A percentile compares a stretch with the other conserved stretches of the same genome.
phyloP scores from a whole-genome alignment of 2,888 invertebrate species.

The Craniophora ligustri region DNA sequence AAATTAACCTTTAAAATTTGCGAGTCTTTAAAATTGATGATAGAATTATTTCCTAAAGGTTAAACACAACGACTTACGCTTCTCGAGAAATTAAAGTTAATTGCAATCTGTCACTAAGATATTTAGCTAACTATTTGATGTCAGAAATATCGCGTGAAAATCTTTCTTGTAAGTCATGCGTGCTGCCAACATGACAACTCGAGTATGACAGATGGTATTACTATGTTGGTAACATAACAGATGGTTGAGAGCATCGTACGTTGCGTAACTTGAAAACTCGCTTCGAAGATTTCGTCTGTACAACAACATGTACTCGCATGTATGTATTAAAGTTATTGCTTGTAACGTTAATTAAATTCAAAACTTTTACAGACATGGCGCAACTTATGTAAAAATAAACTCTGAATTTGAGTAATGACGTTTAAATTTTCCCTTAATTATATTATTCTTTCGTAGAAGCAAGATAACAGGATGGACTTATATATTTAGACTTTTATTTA shows the following conservation, averaged over 20 bases:
- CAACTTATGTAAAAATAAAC: not conserved
- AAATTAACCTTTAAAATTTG: too few species aligned
- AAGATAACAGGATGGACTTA: too few species aligned
- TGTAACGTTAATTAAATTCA: slow-evolving; percentile 14
- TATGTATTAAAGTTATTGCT: slow-evolving; percentile 7
- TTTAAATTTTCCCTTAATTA: too few species aligned
- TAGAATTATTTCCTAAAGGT: too few species aligned
- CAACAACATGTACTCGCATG: slow-evolving; percentile 1
- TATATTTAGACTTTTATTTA: too few species aligned
- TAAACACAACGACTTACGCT: not conserved
- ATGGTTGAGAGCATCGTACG: slow-evolving; percentile 37
- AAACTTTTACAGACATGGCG: not conserved
- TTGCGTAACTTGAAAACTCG: slow-evolving; percentile 51
- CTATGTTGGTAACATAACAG: slow-evolving; percentile 42
- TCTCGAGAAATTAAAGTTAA: not conserved
- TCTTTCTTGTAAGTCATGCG: slow-evolving; percentile 28
- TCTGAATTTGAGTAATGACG: too few species aligned
- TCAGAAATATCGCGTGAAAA: slow-evolving; percentile 31
- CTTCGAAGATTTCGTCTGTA: slow-evolving; percentile 33
- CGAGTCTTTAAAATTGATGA: too few species aligned
- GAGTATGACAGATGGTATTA: slow-evolving; percentile 45
- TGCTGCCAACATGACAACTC: slow-evolving; percentile 41
- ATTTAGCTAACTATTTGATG: slow-evolving; percentile 19
- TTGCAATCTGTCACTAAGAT: slow-evolving; percentile 14
- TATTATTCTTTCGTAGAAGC: too few species aligned